phyloP scores from a whole-genome alignment of 2,113 vertebrate genomes.

The Etheostoma spectabile region DNA sequence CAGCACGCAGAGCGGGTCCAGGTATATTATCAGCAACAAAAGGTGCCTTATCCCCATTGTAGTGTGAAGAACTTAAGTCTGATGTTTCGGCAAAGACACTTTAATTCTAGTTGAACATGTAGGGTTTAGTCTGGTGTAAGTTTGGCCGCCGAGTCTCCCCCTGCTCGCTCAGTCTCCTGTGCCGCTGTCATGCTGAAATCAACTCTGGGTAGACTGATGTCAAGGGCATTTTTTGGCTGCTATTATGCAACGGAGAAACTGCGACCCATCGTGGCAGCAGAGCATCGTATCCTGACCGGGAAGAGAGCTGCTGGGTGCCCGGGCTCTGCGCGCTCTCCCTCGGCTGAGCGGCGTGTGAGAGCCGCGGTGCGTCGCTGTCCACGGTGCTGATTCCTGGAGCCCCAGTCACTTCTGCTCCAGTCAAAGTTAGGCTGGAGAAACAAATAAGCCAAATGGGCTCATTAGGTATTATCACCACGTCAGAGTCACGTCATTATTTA shows the following conservation, averaged over 20 bases:
- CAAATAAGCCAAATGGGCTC: constrained; percentile 54
- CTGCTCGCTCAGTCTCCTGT: constrained; percentile 56
- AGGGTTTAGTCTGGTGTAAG: constrained; percentile 56
- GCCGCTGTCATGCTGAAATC: constrained; percentile 65
- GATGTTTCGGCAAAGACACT: constrained; percentile 38
- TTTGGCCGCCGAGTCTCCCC: constrained; percentile 58
- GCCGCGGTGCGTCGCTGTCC: constrained; percentile 69
- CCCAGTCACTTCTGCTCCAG: constrained; percentile 34
- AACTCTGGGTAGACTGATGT: constrained; percentile 43
- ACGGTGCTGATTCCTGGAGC: constrained; percentile 59
- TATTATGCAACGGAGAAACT: constrained; percentile 34
- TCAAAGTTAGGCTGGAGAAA: constrained; percentile 66
- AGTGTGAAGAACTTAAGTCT: constrained; percentile 32
- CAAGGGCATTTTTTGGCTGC: constrained; percentile 66
- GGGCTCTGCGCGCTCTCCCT: constrained; percentile 30
- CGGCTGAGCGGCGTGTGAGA: neutral
- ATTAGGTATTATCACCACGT: constrained; percentile 61
- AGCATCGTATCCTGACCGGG: constrained; percentile 53
- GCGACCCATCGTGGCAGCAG: constrained; percentile 22
- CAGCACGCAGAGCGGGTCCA: constrained; percentile 83
- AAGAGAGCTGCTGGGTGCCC: neutral
- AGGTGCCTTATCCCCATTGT: constrained; percentile 86
- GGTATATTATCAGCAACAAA: constrained; percentile 84
- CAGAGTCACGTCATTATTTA: constrained; percentile 46
- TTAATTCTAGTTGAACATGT: constrained; percentile 24